Evolutionary conservation across 2,888 invertebrate species (phyloP), one percentile per base, ranked within the genome.

Genomic region (Sericinus montela): DNA sequence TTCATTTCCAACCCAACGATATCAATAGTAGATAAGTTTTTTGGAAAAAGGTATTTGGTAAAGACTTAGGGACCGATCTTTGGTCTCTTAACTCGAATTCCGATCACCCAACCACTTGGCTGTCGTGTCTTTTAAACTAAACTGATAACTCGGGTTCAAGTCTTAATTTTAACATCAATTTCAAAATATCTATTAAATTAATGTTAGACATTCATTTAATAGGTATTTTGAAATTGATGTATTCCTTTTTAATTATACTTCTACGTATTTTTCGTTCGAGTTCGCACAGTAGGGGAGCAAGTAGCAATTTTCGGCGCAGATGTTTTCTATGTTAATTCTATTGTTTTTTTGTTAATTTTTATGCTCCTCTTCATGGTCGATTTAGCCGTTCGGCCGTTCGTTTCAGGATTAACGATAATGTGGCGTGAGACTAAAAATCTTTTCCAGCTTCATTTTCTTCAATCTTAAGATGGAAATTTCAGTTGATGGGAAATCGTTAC

Each of bases 261-360:
- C 5, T 5, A 19, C 5, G 19, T 19, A 25, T 25, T 7, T 7
- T 7, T 25, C 25, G 8, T 7, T 25, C 25, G 25, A 25, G 25
- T 25, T 25, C 7, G 10, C 56, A 13, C 11, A 55, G 82, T 85
- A 80, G 35, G 58, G 60, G 51, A 16, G 41, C 48, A 58, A 61
- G 60, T 64, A 72, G 72, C 72, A 71, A 73, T 80, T 84, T 74
- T 66, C 70, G 68, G 72, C 80, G 73, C 87, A 87, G 87, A 87
- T 88, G 87, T 83, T 87, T 82, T 84, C 85, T 86, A 88, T 87
- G 87, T 85, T 78, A 88, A 88, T 88, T 82, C 84, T 80, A 87
- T 86, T 85, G 87, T 87, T 86, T 88, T 86, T 87, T 86, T 86
- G 85, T 84, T 86, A 87, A 87, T 87, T 86, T 84, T 87, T 86